Percentiles rank a stretch among this genome's conserved stretches.
Conservation (phyloP, 1,140 invertebrate species). For the Hydropsyche tenuis region DNA sequence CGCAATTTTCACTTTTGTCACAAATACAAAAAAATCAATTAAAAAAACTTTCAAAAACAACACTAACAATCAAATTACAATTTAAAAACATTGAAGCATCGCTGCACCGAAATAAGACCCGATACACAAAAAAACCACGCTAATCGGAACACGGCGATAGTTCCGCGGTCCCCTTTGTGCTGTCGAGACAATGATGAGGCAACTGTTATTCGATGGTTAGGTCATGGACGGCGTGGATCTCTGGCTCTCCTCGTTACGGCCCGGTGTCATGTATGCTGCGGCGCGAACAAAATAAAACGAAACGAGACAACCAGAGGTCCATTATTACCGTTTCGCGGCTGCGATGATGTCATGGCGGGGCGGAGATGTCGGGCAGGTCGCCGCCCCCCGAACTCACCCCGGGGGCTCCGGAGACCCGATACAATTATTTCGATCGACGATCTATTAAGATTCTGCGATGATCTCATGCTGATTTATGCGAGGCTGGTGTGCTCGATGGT, state of each 20-base stretch:
- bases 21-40: no score
- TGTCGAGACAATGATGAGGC: slow-evolving; percentile 11
- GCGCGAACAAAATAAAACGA: background rate
- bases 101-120: background rate
- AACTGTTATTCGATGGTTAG: slow-evolving; percentile 30
- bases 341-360: slow-evolving; percentile 32
- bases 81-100: no score
- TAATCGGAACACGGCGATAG: background rate
- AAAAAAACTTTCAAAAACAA: no score
- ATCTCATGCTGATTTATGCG: slow-evolving; percentile 31
- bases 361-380: slow-evolving; percentile 6
- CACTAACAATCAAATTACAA: no score
- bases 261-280: background rate
- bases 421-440: slow-evolving; percentile 32
- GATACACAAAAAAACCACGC: background rate
- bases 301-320: background rate
- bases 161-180: slow-evolving; percentile 12
- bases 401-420: slow-evolving; percentile 17
- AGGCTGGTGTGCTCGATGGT: no score
- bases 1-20: no score
- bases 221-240: slow-evolving; percentile 22
- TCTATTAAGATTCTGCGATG: slow-evolving; percentile 37
- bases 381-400: slow-evolving; percentile 21
- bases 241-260: background rate
- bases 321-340: slow-evolving; percentile 33